Conservation (phyloP, 2,797 vertebrate species). For the Amblyopsis hoosieri region DNA sequence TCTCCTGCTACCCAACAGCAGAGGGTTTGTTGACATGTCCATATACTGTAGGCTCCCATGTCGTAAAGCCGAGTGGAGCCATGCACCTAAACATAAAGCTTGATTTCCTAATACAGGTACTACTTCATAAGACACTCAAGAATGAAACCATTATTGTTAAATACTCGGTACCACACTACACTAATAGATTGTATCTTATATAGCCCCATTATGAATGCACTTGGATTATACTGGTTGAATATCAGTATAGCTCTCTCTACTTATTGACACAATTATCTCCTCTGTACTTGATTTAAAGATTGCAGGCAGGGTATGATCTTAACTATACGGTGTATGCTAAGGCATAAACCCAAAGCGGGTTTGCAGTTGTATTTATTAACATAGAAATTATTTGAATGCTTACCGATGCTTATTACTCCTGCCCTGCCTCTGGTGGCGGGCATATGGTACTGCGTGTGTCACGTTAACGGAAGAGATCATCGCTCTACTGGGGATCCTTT, state of each 20-base stretch:
- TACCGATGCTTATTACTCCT: constrained; percentile 29
- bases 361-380: constrained; percentile 72
- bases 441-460: constrained; percentile 30
- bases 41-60: constrained; percentile 7
- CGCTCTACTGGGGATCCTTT: constrained; percentile 34
- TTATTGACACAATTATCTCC: constrained; percentile 30
- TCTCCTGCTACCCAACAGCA: constrained; percentile 3
- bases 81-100: constrained; percentile 6
- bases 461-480: constrained; percentile 35
- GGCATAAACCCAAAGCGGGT: constrained; percentile 44
- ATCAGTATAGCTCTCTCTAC: constrained; percentile 27
- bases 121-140: constrained; percentile 18
- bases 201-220: constrained; percentile 49
- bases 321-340: constrained; percentile 36
- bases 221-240: constrained; percentile 40
- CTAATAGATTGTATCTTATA: constrained; percentile 24
- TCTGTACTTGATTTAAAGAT: constrained; percentile 30
- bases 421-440: constrained; percentile 35
- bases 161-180: constrained; percentile 25
- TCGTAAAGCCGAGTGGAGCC: constrained; percentile 24
- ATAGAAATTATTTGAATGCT: constrained; percentile 69
- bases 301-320: constrained; percentile 48
- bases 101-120: constrained; percentile 15
- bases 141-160: constrained; percentile 26
- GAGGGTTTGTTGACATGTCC: background rate